Evolutionary conservation across 2,797 vertebrate species (phyloP).

Genomic region (Synaphobranchus kaupii): DNA sequence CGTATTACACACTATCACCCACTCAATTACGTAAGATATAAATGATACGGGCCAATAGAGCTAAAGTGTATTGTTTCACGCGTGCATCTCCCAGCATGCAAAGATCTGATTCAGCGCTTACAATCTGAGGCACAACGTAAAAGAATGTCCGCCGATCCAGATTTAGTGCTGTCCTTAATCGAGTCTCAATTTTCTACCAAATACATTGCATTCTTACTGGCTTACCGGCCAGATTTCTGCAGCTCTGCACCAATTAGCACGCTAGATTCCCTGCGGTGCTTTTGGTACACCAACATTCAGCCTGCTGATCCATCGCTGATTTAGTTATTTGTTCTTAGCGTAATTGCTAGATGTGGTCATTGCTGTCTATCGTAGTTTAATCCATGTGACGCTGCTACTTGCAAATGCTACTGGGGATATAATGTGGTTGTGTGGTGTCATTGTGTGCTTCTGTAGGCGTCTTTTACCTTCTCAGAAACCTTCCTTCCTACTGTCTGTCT

Average conservation of each 20-base stretch:
- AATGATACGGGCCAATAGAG: conserved; percentile 11
- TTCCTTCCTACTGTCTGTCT: neutral
- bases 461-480: conserved; percentile 33
- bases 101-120: conserved; percentile 16
- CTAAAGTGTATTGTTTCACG: conserved; percentile 13
- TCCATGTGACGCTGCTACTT: neutral
- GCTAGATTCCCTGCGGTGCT: neutral
- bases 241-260: neutral
- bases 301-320: neutral
- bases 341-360: neutral
- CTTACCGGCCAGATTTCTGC: neutral
- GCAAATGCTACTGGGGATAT: neutral
- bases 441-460: conserved; percentile 50
- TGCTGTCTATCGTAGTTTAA: neutral
- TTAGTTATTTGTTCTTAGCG: neutral
- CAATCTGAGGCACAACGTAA: neutral
- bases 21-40: neutral
- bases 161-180: neutral
- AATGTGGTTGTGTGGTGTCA: neutral
- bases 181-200: neutral
- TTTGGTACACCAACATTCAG: neutral
- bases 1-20: conserved; percentile 4
- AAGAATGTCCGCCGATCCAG: conserved; percentile 1
- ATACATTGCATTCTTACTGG: conserved; percentile 15
- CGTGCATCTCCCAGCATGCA: neutral